Evolutionary conservation across 2,113 vertebrate species (phyloP), one percentile per base, ranked within the genome.

Genomic region (Ctenomys sociabilis): DNA sequence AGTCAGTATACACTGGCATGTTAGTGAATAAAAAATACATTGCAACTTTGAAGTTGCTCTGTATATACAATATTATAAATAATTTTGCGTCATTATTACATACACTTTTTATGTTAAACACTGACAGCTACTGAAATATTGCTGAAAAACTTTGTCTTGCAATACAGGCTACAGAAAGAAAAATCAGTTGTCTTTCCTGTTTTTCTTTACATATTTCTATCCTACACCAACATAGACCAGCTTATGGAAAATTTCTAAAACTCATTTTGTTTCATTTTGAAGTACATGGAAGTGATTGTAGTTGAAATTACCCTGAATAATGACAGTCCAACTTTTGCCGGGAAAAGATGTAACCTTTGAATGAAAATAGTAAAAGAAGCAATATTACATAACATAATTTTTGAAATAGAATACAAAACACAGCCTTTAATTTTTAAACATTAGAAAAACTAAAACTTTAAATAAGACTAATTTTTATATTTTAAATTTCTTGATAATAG

Each of bases 211-310:
- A 30, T n/a, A 90, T 12, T 81, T 80, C 54, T 26, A 35, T 80
- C 9, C 9, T n/a, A 1, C 13, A 12, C 21, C 70, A 80, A 59
- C 22, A 32, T 54, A 66, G 8, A 6, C 13, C 57, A 93, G 26
- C 26, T 91, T 96, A 77, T 91, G n/a, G 57, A 93, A 88, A 43
- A 91, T 4, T 73, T 22, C 49, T 75, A 80, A 86, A 86, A 54
- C 35, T 49, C 11, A 19, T 6, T 72, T 81, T 16, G 22, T 11
- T 54, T 88, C 30, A 59, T 66, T 52, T 90, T 70, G 7, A 22
- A 45, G 21, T 35, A 89, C 64, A 72, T 81, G 40, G 5, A 57
- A 32, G 28, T 35, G 59, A 63, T 81, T 10, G 66, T 21, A 49
- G 89, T 45, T 11, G 81, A 72, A 83, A 92, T 17, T 40, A 88